phyloP scores from a whole-genome alignment of 2,797 vertebrate species.

The Ciconia nigra region DNA sequence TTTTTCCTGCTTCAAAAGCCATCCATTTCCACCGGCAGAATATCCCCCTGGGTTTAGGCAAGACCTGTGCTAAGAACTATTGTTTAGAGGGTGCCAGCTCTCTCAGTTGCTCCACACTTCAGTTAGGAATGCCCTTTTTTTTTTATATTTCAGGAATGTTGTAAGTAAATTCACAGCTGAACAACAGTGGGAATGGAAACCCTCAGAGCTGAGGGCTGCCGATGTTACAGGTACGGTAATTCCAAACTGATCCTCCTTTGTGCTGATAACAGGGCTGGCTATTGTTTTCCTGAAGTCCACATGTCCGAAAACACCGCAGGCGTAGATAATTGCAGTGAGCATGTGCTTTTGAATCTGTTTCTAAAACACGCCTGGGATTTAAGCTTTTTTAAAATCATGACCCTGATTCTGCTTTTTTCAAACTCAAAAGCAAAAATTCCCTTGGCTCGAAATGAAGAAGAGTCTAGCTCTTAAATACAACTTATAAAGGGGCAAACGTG shows the following conservation, averaged over 20 bases:
- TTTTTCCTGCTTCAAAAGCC: not conserved
- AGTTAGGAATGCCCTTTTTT: not conserved
- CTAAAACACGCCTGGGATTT: slow-evolving; percentile 42
- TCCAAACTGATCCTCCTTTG: slow-evolving; percentile 66
- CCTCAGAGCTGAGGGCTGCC: slow-evolving; percentile 6
- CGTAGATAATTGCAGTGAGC: slow-evolving; percentile 38
- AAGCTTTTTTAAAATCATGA: slow-evolving; percentile 43
- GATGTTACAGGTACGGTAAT: slow-evolving; percentile 46
- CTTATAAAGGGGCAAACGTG: not conserved
- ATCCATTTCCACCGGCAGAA: not conserved
- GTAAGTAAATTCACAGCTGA: slow-evolving; percentile 5
- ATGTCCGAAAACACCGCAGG: slow-evolving; percentile 45
- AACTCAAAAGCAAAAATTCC: slow-evolving; percentile 13
- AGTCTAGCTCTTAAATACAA: not conserved
- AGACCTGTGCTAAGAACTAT: not conserved
- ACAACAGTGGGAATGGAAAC: not conserved
- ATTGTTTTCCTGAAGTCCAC: slow-evolving; percentile 63
- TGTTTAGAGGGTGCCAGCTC: not conserved
- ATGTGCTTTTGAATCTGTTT: slow-evolving; percentile 55
- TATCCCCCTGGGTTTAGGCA: not conserved
- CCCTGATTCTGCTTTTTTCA: slow-evolving; percentile 31
- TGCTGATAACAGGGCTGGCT: slow-evolving; percentile 52
- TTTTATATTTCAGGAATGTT: not conserved
- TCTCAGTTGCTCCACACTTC: not conserved
- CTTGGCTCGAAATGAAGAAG: not conserved